Conservation (phyloP, 1,140 invertebrate genomes). For the Trigoniulus corallinus region DNA sequence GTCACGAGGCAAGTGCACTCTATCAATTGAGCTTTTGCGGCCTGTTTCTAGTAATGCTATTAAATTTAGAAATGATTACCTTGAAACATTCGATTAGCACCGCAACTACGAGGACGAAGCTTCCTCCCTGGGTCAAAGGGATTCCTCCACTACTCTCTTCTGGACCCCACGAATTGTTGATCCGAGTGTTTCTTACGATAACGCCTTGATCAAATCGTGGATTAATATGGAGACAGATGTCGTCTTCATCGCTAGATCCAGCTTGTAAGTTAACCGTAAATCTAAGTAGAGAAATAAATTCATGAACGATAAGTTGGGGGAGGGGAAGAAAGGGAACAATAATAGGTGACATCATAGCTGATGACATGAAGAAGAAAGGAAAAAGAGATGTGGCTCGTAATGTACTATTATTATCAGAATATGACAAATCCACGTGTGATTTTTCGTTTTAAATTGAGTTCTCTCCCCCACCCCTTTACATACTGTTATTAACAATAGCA, state of each 20-base stretch:
- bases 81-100: not conserved
- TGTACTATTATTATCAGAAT: too few species aligned
- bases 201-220: not conserved
- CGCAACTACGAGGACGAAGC: not conserved
- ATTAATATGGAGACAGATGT: not conserved
- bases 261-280: not conserved
- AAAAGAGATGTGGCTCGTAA: too few species aligned
- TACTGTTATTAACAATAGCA: too few species aligned
- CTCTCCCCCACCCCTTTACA: too few species aligned
- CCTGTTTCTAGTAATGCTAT: too few species aligned
- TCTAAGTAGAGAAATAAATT: conserved; percentile 1
- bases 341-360: too few species aligned
- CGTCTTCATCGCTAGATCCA: not conserved
- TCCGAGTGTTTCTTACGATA: not conserved
- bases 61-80: not conserved
- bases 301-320: not conserved
- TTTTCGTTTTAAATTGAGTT: too few species aligned
- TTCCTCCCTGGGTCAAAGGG: not conserved
- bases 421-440: too few species aligned
- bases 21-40: too few species aligned
- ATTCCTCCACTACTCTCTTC: not conserved
- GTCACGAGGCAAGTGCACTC: too few species aligned
- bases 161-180: not conserved
- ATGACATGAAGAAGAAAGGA: too few species aligned
- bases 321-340: too few species aligned